phyloP scores from a whole-genome alignment of 1,140 invertebrate species.

The Microplitis mediator region DNA sequence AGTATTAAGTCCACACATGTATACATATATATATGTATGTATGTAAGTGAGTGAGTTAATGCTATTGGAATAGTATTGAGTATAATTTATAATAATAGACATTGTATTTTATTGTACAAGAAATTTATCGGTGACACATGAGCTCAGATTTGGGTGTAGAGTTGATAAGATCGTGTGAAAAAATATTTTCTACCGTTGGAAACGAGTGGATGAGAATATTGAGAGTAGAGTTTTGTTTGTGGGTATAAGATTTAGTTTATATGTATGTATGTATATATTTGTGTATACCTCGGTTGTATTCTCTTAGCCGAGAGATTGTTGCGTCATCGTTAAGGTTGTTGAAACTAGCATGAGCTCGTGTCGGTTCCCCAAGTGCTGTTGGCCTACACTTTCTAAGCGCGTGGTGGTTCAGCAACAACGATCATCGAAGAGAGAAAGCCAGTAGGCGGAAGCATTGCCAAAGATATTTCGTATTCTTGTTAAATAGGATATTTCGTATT shows the following conservation, averaged over 20 bases:
- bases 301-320: slow-evolving; percentile 15
- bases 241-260: not conserved
- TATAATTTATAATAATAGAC: too few species aligned
- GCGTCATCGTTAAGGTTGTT: slow-evolving; percentile 19
- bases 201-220: not conserved
- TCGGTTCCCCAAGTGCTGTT: too few species aligned
- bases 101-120: too few species aligned
- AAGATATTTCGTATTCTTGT: slow-evolving; percentile 15
- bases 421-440: slow-evolving; percentile 21
- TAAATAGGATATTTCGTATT: not conserved
- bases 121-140: slow-evolving; percentile 11
- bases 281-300: too few species aligned
- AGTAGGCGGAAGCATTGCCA: slow-evolving; percentile 3
- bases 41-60: too few species aligned
- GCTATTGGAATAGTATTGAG: too few species aligned
- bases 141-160: not conserved
- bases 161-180: slow-evolving; percentile 16
- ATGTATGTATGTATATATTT: too few species aligned
- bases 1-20: too few species aligned
- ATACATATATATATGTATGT: too few species aligned
- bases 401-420: slow-evolving; percentile 4
- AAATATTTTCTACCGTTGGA: not conserved
- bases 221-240: slow-evolving; percentile 6
- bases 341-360: too few species aligned
- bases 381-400: slow-evolving; percentile 24